Evolutionary conservation across 2,797 vertebrate species (phyloP).

Genomic region (Danio kyathit): DNA sequence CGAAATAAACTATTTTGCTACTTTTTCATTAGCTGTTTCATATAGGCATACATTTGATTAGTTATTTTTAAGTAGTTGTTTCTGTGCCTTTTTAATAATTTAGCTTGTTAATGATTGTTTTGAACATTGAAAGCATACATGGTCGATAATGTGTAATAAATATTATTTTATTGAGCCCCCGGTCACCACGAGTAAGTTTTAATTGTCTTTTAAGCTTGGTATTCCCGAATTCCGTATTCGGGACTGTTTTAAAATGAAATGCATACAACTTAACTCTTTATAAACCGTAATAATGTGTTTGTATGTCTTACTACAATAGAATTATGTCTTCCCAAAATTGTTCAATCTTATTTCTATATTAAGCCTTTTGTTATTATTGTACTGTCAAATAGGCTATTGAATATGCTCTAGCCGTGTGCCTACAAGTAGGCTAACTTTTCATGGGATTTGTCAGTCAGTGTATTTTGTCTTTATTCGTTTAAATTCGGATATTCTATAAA

Average conservation of each 20-base stretch:
- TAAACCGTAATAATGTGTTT: not conserved
- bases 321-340: not conserved
- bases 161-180: not conserved
- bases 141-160: not conserved
- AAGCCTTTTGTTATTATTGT: not conserved
- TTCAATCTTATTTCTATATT: not conserved
- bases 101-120: not conserved
- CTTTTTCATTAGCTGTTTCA: too few relatives aligned
- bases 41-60: not conserved
- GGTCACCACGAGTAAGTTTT: not conserved
- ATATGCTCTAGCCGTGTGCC: not conserved
- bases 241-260: not conserved
- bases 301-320: not conserved
- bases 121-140: not conserved
- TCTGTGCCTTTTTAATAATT: not conserved
- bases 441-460: not conserved
- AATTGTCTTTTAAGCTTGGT: not conserved
- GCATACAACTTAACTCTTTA: not conserved
- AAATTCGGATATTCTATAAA: not conserved
- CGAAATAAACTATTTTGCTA: too few relatives aligned
- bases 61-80: conserved; percentile 1
- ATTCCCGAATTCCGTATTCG: too few relatives aligned
- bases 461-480: not conserved
- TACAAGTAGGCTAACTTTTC: not conserved
- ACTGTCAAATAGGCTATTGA: not conserved